Percentiles rank a stretch among this genome's conserved stretches.
phyloP scores from a whole-genome alignment of 1,140 invertebrate species.

The Melipona quadrifasciata region DNA sequence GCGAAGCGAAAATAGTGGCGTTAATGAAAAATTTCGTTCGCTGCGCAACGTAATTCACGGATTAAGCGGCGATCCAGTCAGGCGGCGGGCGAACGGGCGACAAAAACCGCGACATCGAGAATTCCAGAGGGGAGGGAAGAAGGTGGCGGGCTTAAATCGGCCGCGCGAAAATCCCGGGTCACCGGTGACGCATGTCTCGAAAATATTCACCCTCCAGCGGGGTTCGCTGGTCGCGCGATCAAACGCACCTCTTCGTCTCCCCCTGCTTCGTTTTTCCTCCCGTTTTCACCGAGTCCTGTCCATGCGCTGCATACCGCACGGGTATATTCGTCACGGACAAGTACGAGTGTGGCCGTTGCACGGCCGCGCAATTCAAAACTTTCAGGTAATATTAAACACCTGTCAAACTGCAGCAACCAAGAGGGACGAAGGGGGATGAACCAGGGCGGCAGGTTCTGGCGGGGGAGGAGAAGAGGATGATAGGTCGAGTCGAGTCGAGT shows the following conservation, averaged over 20 bases:
- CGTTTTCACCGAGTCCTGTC: neutral
- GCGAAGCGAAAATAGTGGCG: neutral
- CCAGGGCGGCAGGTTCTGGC: neutral
- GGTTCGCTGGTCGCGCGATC: neutral
- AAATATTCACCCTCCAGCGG: slow-evolving; percentile 10
- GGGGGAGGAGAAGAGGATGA: no score
- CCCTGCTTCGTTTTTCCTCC: neutral
- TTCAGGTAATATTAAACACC: slow-evolving; percentile 72
- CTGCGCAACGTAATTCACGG: slow-evolving; percentile 14
- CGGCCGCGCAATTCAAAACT: slow-evolving; percentile 50
- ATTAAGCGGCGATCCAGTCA: slow-evolving; percentile 7
- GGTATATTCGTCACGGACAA: slow-evolving; percentile 12
- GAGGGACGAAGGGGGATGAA: neutral
- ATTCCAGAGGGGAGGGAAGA: neutral
- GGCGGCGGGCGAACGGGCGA: neutral
- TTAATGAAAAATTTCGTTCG: neutral
- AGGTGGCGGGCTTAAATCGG: slow-evolving; percentile 11
- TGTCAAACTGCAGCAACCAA: slow-evolving; percentile 64
- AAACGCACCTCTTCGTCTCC: neutral
- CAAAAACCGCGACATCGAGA: neutral
- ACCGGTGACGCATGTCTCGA: slow-evolving; percentile 14
- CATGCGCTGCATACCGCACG: neutral
- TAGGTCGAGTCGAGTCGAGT: neutral
- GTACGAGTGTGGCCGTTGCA: slow-evolving; percentile 8
- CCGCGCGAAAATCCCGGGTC: slow-evolving; percentile 29